Conservation (phyloP, 2,113 vertebrate species). For the Eonycteris spelaea region DNA sequence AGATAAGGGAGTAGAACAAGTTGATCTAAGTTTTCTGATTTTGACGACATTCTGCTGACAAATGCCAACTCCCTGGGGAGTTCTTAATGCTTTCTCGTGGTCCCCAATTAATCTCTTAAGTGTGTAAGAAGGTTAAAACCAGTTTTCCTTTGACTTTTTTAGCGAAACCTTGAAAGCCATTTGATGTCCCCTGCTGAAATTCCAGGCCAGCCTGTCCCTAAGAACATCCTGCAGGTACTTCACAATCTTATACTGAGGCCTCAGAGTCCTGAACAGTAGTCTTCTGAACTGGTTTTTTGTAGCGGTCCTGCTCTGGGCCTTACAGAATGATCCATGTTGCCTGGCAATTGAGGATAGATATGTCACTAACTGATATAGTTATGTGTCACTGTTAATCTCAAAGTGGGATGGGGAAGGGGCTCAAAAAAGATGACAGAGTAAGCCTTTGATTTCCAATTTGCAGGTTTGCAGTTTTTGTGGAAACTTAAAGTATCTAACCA, state of each 20-base stretch:
- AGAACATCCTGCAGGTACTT: conserved; percentile 95
- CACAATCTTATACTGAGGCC: neutral
- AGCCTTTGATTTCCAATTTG: neutral
- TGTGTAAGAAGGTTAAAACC: conserved; percentile 35
- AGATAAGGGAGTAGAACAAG: neutral
- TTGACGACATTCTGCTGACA: neutral
- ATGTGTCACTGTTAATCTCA: neutral
- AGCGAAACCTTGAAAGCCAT: conserved; percentile 89
- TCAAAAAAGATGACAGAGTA: neutral
- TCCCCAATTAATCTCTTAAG: neutral
- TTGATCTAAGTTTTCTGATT: conserved; percentile 29
- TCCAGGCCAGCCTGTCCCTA: conserved; percentile 85
- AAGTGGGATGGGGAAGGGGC: neutral
- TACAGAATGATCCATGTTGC: neutral
- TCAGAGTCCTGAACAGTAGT: neutral
- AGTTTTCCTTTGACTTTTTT: conserved; percentile 66
- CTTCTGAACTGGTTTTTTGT: neutral
- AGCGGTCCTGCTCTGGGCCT: neutral
- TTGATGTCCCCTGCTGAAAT: conserved; percentile 87
- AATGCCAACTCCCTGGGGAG: neutral
- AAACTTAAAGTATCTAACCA: neutral
- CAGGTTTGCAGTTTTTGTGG: conserved; percentile 2
- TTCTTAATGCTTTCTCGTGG: conserved; percentile 40
- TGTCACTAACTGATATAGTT: neutral
- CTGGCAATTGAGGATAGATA: neutral